Evolutionary conservation across 2,888 invertebrate genomes (phyloP), one percentile per base, ranked within the genome.

Genomic region (Salpingus planirostris): DNA sequence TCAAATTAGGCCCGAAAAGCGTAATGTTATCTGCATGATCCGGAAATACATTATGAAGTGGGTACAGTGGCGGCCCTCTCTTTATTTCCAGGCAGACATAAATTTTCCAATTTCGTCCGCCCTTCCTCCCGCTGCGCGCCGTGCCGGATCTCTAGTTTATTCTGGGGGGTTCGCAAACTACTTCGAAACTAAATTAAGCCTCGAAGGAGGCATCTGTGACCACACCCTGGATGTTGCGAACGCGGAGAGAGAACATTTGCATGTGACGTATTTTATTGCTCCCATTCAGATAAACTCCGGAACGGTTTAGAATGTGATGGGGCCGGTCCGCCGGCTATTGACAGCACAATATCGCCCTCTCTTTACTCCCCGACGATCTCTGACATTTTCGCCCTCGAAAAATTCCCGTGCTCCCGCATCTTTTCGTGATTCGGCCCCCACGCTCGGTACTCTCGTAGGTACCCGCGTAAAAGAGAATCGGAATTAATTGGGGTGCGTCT

Each of bases 181-280:
- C 60, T 63, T 59, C 54, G 60, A 60, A 63, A 63, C 62, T 64
- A 63, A 62, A 63, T 63, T 63, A 63, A 63, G 61, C 59, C 60
- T 53, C 54, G 59, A 57, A 60, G 62, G 59, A 62, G 64, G 64
- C 64, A 62, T 64, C 62, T 64, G 64, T 63, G 64, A 64, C 64
- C 62, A 63, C 62, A 64, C 62, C 62, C 62, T 59, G 60, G 56
- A 59, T 59, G 59, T 58, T 57, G 57, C 50, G 52, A 54, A 51
- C 49, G 45, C n/a, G n/a, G n/a, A n/a, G 48, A 50, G 49, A 48
- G 55, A 59, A 59, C 64, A 64, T 64, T 65, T 65, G 65, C 64
- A 64, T 62, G 64, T 65, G 65, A 65, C 65, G 64, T 64, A 62
- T 64, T 65, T 64, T 65, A 65, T 64, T 64, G 62, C 64, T 57